Percentiles rank a stretch among this genome's conserved stretches.
phyloP scores from a whole-genome alignment of 2,888 invertebrate genomes.

The Eristalis pertinax region DNA sequence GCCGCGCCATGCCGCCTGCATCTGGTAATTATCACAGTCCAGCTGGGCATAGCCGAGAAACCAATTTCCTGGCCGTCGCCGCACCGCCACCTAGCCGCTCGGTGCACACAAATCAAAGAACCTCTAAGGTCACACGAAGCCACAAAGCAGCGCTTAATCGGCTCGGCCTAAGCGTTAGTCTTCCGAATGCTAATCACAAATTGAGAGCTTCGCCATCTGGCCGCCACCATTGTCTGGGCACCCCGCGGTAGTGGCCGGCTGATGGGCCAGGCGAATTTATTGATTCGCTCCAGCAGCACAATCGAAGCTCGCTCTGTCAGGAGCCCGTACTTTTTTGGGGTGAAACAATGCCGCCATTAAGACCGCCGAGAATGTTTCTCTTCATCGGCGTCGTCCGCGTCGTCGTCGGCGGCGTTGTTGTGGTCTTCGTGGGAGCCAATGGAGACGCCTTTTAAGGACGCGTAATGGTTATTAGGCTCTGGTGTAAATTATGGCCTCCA shows the following conservation, averaged over 20 bases:
- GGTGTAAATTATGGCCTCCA: slow-evolving; percentile 62
- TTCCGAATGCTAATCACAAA: slow-evolving; percentile 57
- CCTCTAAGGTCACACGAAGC: slow-evolving; percentile 60
- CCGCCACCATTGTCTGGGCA: not conserved
- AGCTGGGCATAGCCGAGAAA: slow-evolving; percentile 32
- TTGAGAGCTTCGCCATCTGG: slow-evolving; percentile 61
- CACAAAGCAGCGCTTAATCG: slow-evolving; percentile 23
- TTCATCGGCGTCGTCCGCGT: not conserved
- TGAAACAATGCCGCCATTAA: slow-evolving; percentile 62
- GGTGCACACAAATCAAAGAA: slow-evolving; percentile 62
- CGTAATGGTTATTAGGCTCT: slow-evolving; percentile 59
- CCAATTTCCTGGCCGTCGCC: slow-evolving; percentile 46
- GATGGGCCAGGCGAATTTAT: slow-evolving; percentile 63
- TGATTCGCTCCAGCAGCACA: slow-evolving; percentile 47
- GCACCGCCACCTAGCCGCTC: not conserved
- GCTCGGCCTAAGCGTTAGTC: slow-evolving; percentile 17
- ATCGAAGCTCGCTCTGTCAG: slow-evolving; percentile 31
- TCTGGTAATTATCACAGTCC: slow-evolving; percentile 55
- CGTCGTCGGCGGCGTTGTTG: not conserved
- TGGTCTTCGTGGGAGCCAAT: slow-evolving; percentile 4
- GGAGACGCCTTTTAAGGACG: slow-evolving; percentile 67
- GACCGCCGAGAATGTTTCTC: slow-evolving; percentile 20
- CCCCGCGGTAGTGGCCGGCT: not conserved
- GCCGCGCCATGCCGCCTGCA: slow-evolving; percentile 22
- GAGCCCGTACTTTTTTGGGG: slow-evolving; percentile 48